phyloP scores from a whole-genome alignment of 2,113 vertebrate genomes.

The Bambusicola thoracicus region DNA sequence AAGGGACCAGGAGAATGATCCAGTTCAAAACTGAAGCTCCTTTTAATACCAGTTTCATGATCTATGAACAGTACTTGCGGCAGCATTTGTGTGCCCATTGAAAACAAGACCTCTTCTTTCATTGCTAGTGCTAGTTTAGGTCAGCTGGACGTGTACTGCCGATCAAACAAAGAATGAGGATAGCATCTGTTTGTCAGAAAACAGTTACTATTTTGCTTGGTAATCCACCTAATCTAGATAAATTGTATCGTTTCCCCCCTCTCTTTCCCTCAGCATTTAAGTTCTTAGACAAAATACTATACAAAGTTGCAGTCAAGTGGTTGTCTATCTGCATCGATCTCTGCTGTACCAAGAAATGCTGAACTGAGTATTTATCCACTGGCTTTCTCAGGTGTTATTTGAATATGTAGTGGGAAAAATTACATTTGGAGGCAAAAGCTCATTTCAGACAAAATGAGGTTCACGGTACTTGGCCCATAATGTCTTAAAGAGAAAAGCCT shows the following conservation, averaged over 20 bases:
- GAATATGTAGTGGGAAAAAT: neutral
- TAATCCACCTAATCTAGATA: neutral
- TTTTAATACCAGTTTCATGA: neutral
- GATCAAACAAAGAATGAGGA: neutral
- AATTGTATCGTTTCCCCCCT: neutral
- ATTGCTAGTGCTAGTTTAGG: neutral
- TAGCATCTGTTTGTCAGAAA: neutral
- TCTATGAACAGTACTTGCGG: neutral
- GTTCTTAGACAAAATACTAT: neutral
- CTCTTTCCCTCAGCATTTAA: neutral
- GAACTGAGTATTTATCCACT: neutral
- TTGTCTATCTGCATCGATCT: neutral
- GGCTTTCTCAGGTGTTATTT: neutral
- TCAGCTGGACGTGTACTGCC: neutral
- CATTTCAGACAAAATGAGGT: neutral
- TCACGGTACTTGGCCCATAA: neutral
- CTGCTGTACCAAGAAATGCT: neutral
- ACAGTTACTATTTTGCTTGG: fast-evolving
- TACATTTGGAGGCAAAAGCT: neutral
- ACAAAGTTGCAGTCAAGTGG: neutral
- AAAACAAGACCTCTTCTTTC: neutral
- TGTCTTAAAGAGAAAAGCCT: neutral
- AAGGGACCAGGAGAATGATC: neutral
- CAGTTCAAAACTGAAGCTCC: neutral
- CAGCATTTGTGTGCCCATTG: neutral